Base-by-base conservation (phyloP, 2,888 invertebrate genomes). In the Byasa hedistus region DNA sequence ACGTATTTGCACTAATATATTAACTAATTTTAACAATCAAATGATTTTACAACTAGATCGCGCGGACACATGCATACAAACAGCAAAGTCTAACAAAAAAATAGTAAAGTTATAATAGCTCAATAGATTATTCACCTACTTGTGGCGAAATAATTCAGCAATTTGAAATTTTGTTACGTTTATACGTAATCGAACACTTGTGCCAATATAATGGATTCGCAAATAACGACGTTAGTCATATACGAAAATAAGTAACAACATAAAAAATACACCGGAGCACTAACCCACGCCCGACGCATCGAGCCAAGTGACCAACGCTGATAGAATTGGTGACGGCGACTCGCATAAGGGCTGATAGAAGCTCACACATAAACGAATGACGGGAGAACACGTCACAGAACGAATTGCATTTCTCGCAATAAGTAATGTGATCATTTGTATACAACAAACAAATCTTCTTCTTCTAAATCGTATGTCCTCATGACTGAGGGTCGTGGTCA, bases 151-250 rank as follows among this genome's bases (percentile, higher is more conserved):
- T 60, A 57, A 60, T 60, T 61, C 64, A 57, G 64, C 54, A 63
- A 39, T 2, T 15, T 0, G 1, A 10, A 0, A 39, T 12, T 39
- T 15, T 39, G 12, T 12, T 27, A 66, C 52, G 58, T 65, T 63
- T 64, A 69, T 66, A 71, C 76, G 85, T 83, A 85, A 87, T 81
- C 76, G 76, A 83, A 87, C 77, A 86, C 83, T 32, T 79, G 74
- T 73, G 76, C 79, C 80, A 84, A 85, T 85, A 83, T 83, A 84
- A 84, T 83, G 39, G 63, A 78, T 78, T 79, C 76, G 69, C 78
- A 86, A 88, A 87, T 85, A 88, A 80, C 83, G 68, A 71, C 69
- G 79, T 87, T 88, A 88, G 84, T 89, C 89, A 89, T 76, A 73
- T 78, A 75, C 81, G 68, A 73, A 84, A 88, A 88, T 87, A 87